These are phyloP conservation scores for Notodonta ziczac DNA, from an alignment of 2,888 invertebrate species.

Conservation along the genomic window DNA sequence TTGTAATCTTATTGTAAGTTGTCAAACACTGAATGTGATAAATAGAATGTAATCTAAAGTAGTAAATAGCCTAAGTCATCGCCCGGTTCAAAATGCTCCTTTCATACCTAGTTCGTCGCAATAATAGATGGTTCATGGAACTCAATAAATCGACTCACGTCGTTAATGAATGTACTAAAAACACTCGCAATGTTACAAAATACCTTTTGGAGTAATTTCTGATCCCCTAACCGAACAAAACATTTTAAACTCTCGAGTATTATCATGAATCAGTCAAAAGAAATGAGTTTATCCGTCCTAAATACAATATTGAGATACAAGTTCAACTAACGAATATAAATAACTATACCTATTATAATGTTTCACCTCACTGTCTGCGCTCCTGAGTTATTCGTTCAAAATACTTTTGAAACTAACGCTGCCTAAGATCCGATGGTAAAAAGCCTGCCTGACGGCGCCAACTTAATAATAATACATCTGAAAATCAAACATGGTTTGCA, in stretches of 20 bases:
- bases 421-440: constrained; percentile 46
- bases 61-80: constrained; percentile 46
- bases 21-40: constrained; percentile 49
- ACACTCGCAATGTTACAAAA: not conserved
- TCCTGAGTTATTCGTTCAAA: constrained; percentile 32
- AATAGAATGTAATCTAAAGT: constrained; percentile 28
- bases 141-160: constrained; percentile 28
- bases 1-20: constrained; percentile 34
- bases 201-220: constrained; percentile 22
- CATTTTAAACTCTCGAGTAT: not conserved
- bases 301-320: constrained; percentile 34
- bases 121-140: constrained; percentile 29
- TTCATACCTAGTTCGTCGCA: constrained; percentile 21
- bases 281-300: constrained; percentile 17
- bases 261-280: constrained; percentile 5
- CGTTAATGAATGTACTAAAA: constrained; percentile 30
- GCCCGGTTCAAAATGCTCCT: constrained; percentile 41
- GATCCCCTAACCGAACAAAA: constrained; percentile 26
- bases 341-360: constrained; percentile 38
- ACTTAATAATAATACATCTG: constrained; percentile 63
- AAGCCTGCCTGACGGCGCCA: constrained; percentile 62
- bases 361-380: constrained; percentile 37
- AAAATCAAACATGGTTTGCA: constrained; percentile 65
- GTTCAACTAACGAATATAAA: constrained; percentile 43
- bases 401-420: constrained; percentile 45